A percentile compares a stretch with the other conserved stretches of the same genome.
phyloP scores from a whole-genome alignment of 2,113 vertebrate species.

The Isurus oxyrinchus region DNA sequence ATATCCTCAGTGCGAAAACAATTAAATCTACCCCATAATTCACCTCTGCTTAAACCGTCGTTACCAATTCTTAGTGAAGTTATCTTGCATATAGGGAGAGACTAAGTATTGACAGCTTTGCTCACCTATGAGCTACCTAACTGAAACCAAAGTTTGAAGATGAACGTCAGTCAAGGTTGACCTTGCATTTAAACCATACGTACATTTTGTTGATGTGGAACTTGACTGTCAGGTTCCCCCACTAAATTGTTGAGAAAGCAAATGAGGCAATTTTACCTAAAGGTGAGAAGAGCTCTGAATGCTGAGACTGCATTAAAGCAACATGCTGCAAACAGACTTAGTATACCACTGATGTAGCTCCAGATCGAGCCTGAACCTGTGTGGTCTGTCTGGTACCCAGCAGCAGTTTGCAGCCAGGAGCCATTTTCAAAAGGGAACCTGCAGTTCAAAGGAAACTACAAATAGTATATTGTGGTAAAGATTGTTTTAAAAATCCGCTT shows the following conservation, averaged over 20 bases:
- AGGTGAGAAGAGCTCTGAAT: not conserved
- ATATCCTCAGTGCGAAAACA: not conserved
- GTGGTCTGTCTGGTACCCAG: not conserved
- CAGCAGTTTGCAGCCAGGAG: not conserved
- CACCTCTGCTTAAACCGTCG: not conserved
- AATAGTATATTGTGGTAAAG: not conserved
- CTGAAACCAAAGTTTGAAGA: too few species aligned
- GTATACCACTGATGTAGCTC: not conserved
- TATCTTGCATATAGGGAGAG: not conserved
- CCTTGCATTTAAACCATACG: not conserved
- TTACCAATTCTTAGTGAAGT: not conserved
- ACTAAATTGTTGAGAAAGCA: too few species aligned
- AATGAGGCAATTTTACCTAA: not conserved
- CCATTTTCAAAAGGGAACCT: not conserved
- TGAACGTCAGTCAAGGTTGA: not conserved
- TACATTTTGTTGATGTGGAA: too few species aligned
- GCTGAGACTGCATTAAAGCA: not conserved
- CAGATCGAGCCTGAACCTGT: not conserved
- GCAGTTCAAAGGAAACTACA: not conserved
- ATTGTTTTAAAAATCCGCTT: not conserved
- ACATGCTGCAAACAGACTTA: not conserved
- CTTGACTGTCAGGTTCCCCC: too few species aligned
- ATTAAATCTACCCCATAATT: not conserved
- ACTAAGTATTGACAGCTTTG: not conserved
- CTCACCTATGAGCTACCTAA: not conserved